A percentile compares a stretch with the other conserved stretches of the same genome.
phyloP scores from a whole-genome alignment of 2,888 invertebrate species.

The Mimumesa dahlbomi region DNA sequence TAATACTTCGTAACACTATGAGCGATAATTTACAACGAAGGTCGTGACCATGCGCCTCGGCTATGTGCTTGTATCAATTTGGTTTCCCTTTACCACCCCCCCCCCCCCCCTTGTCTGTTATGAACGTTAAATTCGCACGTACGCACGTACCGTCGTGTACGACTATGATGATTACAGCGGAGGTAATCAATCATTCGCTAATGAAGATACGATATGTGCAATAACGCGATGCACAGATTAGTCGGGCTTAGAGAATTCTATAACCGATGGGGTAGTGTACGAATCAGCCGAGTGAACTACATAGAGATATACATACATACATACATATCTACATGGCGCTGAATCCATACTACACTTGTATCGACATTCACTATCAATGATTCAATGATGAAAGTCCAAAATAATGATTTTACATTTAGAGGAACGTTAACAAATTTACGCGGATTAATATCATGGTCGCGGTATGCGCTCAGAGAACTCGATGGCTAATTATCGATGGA shows the following conservation, averaged over 20 bases:
- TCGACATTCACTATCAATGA: too few species aligned
- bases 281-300: too few species aligned
- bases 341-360: too few species aligned
- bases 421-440: constrained; percentile 43
- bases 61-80: constrained; percentile 26
- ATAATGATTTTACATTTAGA: constrained; percentile 17
- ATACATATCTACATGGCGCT: too few species aligned
- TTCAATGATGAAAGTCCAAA: too few species aligned
- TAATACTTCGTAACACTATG: constrained; percentile 17
- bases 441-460: constrained; percentile 29
- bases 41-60: constrained; percentile 7
- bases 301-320: too few species aligned
- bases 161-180: constrained; percentile 19
- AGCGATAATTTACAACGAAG: constrained; percentile 43
- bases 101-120: too few species aligned
- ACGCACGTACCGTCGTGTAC: constrained; percentile 22
- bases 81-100: constrained; percentile 22
- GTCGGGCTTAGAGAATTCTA: constrained; percentile 1
- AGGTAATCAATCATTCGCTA: constrained; percentile 43
- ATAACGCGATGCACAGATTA: constrained; percentile 23
- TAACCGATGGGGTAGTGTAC: too few species aligned
- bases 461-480: constrained; percentile 26
- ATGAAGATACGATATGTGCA: constrained; percentile 37
- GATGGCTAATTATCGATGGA: constrained; percentile 37
- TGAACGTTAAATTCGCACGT: constrained; percentile 24